These are phyloP conservation scores for Plagiodera versicolora DNA, from an alignment of 2,888 invertebrate genomes.

Conservation along the genomic window DNA sequence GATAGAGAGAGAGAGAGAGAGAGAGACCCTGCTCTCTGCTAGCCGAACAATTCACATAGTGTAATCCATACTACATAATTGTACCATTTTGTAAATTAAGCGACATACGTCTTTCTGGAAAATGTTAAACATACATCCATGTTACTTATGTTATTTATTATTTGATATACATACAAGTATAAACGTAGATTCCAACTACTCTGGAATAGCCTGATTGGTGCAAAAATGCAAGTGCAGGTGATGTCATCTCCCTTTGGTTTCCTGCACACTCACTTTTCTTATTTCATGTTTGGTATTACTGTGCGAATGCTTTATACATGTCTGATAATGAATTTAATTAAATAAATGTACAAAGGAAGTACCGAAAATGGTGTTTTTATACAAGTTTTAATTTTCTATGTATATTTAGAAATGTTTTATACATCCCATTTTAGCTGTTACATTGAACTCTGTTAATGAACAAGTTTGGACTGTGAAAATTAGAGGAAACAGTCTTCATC, in stretches of 20 bases:
- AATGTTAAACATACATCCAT: slow-evolving; percentile 57
- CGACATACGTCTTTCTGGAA: slow-evolving; percentile 55
- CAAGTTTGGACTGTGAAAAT: slow-evolving; percentile 47
- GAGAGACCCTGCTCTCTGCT: slow-evolving; percentile 48
- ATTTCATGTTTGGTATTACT: slow-evolving; percentile 59
- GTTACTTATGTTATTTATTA: slow-evolving; percentile 55
- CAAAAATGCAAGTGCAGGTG: slow-evolving; percentile 22
- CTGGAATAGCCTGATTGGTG: slow-evolving; percentile 49
- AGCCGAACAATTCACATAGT: slow-evolving; percentile 53
- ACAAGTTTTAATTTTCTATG: slow-evolving; percentile 56
- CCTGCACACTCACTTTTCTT: slow-evolving; percentile 52
- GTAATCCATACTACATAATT: slow-evolving; percentile 53
- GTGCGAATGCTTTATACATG: slow-evolving; percentile 62
- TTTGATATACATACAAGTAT: slow-evolving; percentile 32
- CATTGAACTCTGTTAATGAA: slow-evolving; percentile 49
- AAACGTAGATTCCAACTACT: slow-evolving; percentile 37
- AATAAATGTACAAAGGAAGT: slow-evolving; percentile 61
- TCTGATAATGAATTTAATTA: slow-evolving; percentile 57
- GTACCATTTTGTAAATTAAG: slow-evolving; percentile 59
- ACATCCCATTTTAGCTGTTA: slow-evolving; percentile 49
- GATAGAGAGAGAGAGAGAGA: slow-evolving; percentile 15
- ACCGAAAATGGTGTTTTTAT: slow-evolving; percentile 57
- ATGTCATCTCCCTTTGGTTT: slow-evolving; percentile 40
- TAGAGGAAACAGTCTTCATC: slow-evolving; percentile 51
- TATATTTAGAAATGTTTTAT: slow-evolving; percentile 52